A percentile compares a stretch with the other conserved stretches of the same genome.
Evolutionary conservation across 2,113 vertebrate species (phyloP).

Genomic region (Dipodomys merriami): DNA sequence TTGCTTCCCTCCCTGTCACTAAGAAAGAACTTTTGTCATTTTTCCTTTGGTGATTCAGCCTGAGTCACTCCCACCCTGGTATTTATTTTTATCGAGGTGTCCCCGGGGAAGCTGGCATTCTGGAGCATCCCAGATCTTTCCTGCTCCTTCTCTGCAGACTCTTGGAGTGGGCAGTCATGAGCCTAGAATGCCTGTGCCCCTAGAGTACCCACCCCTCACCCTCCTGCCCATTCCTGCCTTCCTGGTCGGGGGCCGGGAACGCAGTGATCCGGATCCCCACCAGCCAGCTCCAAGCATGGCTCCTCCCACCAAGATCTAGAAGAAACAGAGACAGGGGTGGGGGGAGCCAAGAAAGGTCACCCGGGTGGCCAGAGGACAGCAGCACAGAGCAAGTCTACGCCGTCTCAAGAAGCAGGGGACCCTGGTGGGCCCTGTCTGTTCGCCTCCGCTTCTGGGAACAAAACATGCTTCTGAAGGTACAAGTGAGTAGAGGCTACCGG

Average conservation of each 20-base stretch:
- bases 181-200: neutral
- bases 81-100: constrained; percentile 73
- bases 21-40: constrained; percentile 55
- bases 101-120: constrained; percentile 61
- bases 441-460: neutral
- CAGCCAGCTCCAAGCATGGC: neutral
- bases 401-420: neutral
- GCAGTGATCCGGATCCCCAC: neutral
- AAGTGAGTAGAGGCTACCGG: neutral
- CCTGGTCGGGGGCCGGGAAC: neutral
- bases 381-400: neutral
- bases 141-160: neutral
- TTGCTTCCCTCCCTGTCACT: constrained; percentile 38
- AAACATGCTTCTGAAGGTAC: neutral
- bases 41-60: constrained; percentile 60
- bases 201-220: rapidly evolving
- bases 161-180: neutral
- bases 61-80: constrained; percentile 59
- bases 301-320: neutral
- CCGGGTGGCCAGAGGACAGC: neutral
- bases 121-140: constrained; percentile 52
- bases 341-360: neutral
- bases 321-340: neutral
- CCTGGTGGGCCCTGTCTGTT: neutral
- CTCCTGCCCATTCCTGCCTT: neutral